Conservation (phyloP, 2,113 vertebrate genomes). For the Halichoerus grypus region DNA sequence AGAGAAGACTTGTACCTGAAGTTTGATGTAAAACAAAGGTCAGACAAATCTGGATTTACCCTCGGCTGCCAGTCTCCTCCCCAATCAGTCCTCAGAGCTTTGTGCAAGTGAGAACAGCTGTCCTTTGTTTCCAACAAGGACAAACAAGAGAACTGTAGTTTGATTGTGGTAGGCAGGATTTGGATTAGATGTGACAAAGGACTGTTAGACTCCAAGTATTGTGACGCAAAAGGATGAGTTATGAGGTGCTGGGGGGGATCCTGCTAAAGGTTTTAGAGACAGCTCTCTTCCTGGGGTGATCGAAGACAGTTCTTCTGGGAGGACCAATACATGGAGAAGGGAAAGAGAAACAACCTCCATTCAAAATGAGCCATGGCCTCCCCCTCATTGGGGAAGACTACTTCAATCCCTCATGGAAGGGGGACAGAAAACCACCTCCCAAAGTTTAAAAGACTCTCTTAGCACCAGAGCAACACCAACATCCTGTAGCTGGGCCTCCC, state of each 20-base stretch:
- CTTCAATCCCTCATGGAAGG: not conserved
- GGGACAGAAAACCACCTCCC: not conserved
- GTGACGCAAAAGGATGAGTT: not conserved
- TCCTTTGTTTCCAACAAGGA: constrained; percentile 43
- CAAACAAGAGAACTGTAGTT: not conserved
- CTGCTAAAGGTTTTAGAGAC: not conserved
- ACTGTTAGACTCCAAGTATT: not conserved
- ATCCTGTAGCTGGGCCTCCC: not conserved
- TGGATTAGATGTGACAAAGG: not conserved
- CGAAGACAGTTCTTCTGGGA: not conserved
- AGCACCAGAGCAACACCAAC: not conserved
- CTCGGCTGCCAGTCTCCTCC: not conserved
- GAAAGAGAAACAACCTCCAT: constrained; percentile 7
- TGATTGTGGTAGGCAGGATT: not conserved
- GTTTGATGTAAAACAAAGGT: constrained; percentile 31
- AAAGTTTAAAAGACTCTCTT: not conserved
- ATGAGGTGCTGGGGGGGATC: no score
- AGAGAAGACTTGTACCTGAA: constrained; percentile 27
- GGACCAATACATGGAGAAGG: not conserved
- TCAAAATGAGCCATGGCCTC: not conserved
- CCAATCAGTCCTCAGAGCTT: not conserved
- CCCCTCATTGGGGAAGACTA: not conserved
- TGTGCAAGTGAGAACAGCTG: not conserved
- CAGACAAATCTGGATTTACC: not conserved
- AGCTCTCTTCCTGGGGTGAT: not conserved